A percentile compares a stretch with the other conserved stretches of the same genome.
These are phyloP conservation scores for Clitarchus hookeri DNA, from an alignment of 2,888 invertebrate genomes.

Conservation along the genomic window DNA sequence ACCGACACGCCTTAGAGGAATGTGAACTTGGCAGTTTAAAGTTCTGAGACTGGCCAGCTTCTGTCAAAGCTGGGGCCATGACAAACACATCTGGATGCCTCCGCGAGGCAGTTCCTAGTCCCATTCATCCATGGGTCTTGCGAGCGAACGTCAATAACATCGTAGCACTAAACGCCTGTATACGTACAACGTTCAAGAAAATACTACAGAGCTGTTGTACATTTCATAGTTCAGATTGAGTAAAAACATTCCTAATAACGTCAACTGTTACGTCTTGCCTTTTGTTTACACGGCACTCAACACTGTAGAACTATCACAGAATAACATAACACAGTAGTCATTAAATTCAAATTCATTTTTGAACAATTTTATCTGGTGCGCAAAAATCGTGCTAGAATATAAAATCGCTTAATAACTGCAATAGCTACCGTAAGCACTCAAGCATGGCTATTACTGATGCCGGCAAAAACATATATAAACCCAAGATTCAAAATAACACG, in stretches of 20 bases:
- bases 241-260: not conserved
- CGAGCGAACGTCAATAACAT: not conserved
- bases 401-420: no score
- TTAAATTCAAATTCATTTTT: no score
- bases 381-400: no score
- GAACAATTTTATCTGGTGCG: no score
- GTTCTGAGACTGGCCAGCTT: slow-evolving; percentile 58
- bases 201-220: not conserved
- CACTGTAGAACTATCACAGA: no score
- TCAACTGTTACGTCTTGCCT: not conserved
- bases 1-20: slow-evolving; percentile 38
- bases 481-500: not conserved
- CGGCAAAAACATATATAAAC: not conserved
- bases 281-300: not conserved
- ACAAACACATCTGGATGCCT: slow-evolving; percentile 69
- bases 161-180: not conserved
- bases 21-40: slow-evolving; percentile 54
- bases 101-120: slow-evolving; percentile 53
- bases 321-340: no score
- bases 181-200: not conserved
- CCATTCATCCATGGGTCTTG: slow-evolving; percentile 49
- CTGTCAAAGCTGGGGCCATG: slow-evolving; percentile 95
- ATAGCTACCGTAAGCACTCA: not conserved
- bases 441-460: not conserved
- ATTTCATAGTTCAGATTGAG: not conserved